Evolutionary conservation across 2,113 vertebrate genomes (phyloP).

Genomic region (Aptenodytes patagonicus): DNA sequence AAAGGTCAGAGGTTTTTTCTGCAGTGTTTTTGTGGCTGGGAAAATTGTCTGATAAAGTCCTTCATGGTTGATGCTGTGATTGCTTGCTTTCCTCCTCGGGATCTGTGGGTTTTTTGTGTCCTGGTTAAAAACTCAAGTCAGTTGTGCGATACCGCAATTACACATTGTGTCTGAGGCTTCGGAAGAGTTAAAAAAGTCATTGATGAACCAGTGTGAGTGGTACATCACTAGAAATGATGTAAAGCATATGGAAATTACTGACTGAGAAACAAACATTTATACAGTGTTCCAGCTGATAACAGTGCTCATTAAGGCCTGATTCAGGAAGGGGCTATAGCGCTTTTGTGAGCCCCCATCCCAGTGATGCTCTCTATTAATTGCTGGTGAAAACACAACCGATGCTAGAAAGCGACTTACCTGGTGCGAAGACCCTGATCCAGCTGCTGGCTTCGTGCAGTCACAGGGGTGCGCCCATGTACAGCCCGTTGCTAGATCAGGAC

Average conservation of each 20-base stretch:
- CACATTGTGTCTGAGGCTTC: accelerated
- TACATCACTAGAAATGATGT: neutral
- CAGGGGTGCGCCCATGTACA: neutral
- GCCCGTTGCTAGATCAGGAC: neutral
- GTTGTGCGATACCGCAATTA: accelerated
- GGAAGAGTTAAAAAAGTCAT: neutral
- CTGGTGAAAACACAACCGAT: neutral
- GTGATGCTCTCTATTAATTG: neutral
- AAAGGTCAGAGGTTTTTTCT: neutral
- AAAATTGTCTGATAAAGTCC: neutral
- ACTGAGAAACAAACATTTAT: neutral
- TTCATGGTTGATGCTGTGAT: neutral
- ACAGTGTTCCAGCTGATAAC: neutral
- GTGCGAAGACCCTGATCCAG: neutral
- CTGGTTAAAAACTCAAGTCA: neutral
- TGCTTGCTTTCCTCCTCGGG: neutral
- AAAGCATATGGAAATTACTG: neutral
- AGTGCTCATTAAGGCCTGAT: neutral
- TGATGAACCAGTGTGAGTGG: neutral
- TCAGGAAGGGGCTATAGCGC: neutral
- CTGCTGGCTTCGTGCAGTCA: neutral
- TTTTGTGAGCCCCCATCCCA: neutral
- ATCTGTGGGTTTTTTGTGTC: neutral
- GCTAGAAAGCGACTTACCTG: neutral
- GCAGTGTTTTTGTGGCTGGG: neutral